These are phyloP conservation scores for Pseudomyrmex sp. DNA, from an alignment of 1,140 invertebrate species.

Conservation along the genomic window DNA sequence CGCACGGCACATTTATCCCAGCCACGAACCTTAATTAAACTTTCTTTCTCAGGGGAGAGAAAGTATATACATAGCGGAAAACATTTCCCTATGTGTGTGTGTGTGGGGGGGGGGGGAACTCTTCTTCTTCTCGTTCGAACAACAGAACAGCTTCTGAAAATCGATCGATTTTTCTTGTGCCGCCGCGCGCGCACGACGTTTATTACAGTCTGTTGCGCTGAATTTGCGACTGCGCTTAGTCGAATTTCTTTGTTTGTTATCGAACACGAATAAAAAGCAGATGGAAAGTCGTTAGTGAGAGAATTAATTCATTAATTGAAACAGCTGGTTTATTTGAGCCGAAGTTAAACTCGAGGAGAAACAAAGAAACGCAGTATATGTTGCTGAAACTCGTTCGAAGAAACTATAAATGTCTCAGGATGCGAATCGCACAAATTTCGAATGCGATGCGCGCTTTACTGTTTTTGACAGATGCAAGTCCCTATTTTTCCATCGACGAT, in stretches of 20 bases:
- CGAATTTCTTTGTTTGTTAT: conserved; percentile 17
- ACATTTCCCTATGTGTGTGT: conserved; percentile 1
- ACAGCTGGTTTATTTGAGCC: background rate
- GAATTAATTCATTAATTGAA: background rate
- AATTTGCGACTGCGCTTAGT: conserved; percentile 22
- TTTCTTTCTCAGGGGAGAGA: conserved; percentile 45
- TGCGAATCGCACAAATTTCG: background rate
- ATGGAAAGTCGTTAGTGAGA: background rate
- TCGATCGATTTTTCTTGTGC: conserved; percentile 46
- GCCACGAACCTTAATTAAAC: conserved; percentile 59
- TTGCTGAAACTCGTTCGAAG: background rate
- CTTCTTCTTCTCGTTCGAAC: conserved; percentile 46
- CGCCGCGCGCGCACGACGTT: background rate
- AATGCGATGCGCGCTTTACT: no score
- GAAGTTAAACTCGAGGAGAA: conserved; percentile 16
- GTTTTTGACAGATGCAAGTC: conserved; percentile 3
- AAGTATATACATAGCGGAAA: conserved; percentile 37
- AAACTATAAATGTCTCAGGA: background rate
- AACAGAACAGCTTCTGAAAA: conserved; percentile 39
- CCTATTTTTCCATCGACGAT: background rate
- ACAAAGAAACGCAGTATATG: background rate
- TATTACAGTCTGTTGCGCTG: conserved; percentile 15
- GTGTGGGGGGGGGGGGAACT: no score
- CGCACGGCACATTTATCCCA: conserved; percentile 27
- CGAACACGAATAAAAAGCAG: background rate